A percentile compares a stretch with the other conserved stretches of the same genome.
These are phyloP conservation scores for Tachysurus vachellii DNA, from an alignment of 2,113 vertebrate species.

Conservation along the genomic window DNA sequence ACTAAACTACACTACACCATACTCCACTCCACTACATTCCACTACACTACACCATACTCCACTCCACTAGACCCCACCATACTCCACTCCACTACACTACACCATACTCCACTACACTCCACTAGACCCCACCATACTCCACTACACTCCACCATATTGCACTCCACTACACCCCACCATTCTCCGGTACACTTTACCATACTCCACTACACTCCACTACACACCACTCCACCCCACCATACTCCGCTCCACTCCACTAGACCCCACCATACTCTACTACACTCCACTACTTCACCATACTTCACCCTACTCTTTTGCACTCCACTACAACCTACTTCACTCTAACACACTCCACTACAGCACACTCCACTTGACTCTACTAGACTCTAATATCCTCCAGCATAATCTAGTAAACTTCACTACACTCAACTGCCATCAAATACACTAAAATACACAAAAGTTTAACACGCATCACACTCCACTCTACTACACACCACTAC, in stretches of 20 bases:
- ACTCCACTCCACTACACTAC: not conserved
- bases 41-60: too few relatives aligned
- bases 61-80: not conserved
- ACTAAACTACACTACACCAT: too few relatives aligned
- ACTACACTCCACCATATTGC: too few relatives aligned
- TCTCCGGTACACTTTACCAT: too few relatives aligned
- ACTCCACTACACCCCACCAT: too few relatives aligned
- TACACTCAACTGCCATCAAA: not conserved
- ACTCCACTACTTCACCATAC: not conserved
- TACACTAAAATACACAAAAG: not conserved
- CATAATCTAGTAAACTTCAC: not conserved
- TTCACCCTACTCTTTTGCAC: too few relatives aligned
- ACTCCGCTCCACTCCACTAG: not conserved
- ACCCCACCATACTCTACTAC: not conserved
- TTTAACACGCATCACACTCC: not conserved
- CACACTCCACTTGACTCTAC: not conserved
- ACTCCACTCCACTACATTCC: too few relatives aligned
- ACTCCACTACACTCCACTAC: too few relatives aligned
- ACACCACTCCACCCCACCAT: too few relatives aligned
- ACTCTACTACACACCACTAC: not conserved
- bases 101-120: too few relatives aligned
- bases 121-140: too few relatives aligned
- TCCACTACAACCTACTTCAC: not conserved
- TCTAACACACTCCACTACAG: not conserved
- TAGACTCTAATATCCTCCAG: too few relatives aligned